phyloP scores from a whole-genome alignment of 2,888 invertebrate genomes.

The Bursaphelenchus okinawaensis region DNA sequence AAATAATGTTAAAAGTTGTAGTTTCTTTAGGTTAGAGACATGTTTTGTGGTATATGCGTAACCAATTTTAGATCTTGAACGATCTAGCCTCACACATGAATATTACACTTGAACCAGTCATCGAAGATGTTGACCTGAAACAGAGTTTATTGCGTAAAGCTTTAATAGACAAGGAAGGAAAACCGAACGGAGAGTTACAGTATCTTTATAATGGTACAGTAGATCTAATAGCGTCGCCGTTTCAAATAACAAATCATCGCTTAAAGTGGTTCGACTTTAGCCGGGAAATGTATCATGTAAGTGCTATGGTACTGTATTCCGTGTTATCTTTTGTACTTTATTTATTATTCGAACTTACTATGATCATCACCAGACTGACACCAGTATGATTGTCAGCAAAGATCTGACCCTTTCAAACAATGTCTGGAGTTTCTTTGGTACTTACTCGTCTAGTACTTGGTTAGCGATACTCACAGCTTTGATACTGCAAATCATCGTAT shows the following conservation, averaged over 20 bases:
- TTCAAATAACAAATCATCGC: slow-evolving; percentile 6
- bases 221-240: slow-evolving; percentile 1
- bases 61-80: slow-evolving; percentile 7
- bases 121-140: background rate
- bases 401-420: background rate
- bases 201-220: slow-evolving; percentile 4
- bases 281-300: background rate
- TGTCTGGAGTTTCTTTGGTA: slow-evolving; percentile 11
- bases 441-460: slow-evolving; percentile 7
- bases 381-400: background rate
- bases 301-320: no score
- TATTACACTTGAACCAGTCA: background rate
- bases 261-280: background rate
- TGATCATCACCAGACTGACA: background rate
- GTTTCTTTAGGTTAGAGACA: background rate
- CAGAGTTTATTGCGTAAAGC: background rate
- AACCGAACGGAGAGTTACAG: background rate
- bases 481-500: slow-evolving; percentile 2
- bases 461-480: slow-evolving; percentile 3
- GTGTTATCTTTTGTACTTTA: no score
- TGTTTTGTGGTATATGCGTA: no score
- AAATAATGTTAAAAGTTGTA: background rate
- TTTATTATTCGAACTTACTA: background rate
- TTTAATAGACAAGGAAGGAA: background rate
- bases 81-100: background rate